Evolutionary conservation across 2,888 invertebrate genomes (phyloP), one percentile per base, ranked within the genome.

Genomic region (Gari tellinella): DNA sequence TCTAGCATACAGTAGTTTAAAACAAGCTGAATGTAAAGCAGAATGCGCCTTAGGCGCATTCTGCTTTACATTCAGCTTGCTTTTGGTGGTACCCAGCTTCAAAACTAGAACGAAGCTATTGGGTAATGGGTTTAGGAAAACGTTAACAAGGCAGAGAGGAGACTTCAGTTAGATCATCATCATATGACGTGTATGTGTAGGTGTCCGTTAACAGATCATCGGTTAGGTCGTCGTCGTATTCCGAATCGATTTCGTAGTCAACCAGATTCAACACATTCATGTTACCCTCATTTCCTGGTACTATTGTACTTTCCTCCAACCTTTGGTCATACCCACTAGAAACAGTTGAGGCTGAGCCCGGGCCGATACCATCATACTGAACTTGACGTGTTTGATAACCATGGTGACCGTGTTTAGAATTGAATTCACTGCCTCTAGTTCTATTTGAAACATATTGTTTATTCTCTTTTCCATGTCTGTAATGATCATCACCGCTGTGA

Each of bases 91-190:
- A n/a, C n/a, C n/a, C n/a, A n/a, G n/a, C n/a, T n/a, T n/a, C n/a
- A n/a, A n/a, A n/a, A n/a, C n/a, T n/a, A n/a, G n/a, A n/a, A n/a
- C n/a, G n/a, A n/a, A n/a, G n/a, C n/a, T n/a, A n/a, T n/a, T n/a
- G n/a, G n/a, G n/a, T n/a, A n/a, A n/a, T n/a, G n/a, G n/a, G n/a
- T n/a, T n/a, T n/a, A n/a, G n/a, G n/a, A n/a, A n/a, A n/a, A 10
- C 37, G 38, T 67, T 25, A 78, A 56, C 73, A 78, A 14, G 78
- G 79, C 53, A 79, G 26, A 23, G 79, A 79, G 0, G 79, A 79
- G 8, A 79, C 79, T 62, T 79, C 79, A 3, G 79, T 75, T 37
- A 75, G 41, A 63, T 75, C 75, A 51, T 75, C 75, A 41, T 75
- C 74, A 60, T 55, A 67, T 12, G 62, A 63, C 10, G 74, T 74